These are phyloP conservation scores for Pomacea maculata DNA, from an alignment of 1,140 invertebrate genomes.

Conservation along the genomic window DNA sequence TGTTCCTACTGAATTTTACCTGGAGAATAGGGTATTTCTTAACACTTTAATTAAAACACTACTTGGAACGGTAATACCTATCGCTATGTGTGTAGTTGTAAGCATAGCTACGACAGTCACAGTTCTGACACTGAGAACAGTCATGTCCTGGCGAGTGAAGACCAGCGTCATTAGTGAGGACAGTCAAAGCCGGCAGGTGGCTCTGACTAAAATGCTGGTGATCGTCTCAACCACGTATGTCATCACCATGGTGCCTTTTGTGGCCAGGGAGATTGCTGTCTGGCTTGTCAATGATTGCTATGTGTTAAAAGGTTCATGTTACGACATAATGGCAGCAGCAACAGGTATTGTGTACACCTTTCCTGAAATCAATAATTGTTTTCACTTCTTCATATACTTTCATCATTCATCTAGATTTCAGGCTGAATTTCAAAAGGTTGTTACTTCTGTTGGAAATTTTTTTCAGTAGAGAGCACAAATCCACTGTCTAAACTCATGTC, in stretches of 20 bases:
- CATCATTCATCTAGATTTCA: not conserved
- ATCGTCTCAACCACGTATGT: not conserved
- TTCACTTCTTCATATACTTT: conserved; percentile 7
- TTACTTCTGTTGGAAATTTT: too few relatives aligned
- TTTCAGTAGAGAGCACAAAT: too few relatives aligned
- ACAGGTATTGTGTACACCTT: not conserved
- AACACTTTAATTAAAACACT: not conserved
- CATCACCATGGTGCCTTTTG: not conserved
- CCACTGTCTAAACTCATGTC: too few relatives aligned
- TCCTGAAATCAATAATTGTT: not conserved
- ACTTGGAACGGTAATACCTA: not conserved
- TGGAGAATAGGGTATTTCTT: too few relatives aligned
- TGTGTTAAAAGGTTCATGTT: too few relatives aligned
- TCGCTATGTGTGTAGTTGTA: too few relatives aligned
- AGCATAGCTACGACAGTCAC: not conserved
- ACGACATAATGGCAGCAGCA: too few relatives aligned
- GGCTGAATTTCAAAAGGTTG: too few relatives aligned
- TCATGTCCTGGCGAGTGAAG: not conserved
- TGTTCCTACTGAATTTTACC: too few relatives aligned
- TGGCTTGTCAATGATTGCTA: too few relatives aligned
- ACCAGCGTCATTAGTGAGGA: not conserved
- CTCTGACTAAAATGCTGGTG: conserved; percentile 11
- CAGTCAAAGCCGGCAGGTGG: not conserved
- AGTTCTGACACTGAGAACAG: not conserved
- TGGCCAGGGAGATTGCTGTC: too few relatives aligned